phyloP scores from a whole-genome alignment of 1,140 invertebrate species.

The Drosophila busckii region DNA sequence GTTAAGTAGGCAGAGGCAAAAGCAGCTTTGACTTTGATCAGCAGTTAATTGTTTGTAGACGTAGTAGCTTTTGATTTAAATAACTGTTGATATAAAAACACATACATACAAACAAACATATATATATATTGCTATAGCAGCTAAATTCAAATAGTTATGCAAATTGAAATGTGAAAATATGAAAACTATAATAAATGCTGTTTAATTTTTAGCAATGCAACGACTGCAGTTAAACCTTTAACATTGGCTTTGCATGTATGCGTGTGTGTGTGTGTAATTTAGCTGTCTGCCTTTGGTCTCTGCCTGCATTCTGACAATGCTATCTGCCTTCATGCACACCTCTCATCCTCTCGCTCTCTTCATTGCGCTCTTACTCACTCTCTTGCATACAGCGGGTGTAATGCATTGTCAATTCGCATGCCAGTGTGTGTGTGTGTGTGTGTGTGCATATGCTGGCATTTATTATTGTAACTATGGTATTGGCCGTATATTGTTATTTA shows the following conservation, averaged over 20 bases:
- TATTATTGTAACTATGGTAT: slow-evolving; percentile 36
- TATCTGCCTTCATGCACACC: slow-evolving; percentile 2
- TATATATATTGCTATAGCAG: no score
- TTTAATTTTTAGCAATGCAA: no score
- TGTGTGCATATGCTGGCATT: background rate
- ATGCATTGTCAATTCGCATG: slow-evolving; percentile 36
- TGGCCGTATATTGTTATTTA: slow-evolving; percentile 28
- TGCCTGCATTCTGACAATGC: slow-evolving; percentile 9
- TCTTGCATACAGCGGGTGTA: slow-evolving; percentile 62
- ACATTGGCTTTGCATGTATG: no score
- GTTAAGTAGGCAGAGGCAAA: no score
- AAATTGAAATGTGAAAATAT: no score
- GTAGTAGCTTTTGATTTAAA: no score
- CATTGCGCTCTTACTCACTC: slow-evolving; percentile 38
- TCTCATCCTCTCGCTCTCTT: slow-evolving; percentile 9
- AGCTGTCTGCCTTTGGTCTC: background rate
- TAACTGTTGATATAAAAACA: background rate
- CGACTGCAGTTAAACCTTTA: no score
- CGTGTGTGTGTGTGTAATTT: background rate
- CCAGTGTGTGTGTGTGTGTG: background rate
- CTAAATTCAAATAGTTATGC: no score
- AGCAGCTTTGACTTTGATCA: no score
- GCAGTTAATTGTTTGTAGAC: no score
- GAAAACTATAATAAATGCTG: no score
- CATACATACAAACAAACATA: background rate